These are phyloP conservation scores for Paramormyrops kingsleyae DNA, from an alignment of 2,113 vertebrate species.

Conservation along the genomic window DNA sequence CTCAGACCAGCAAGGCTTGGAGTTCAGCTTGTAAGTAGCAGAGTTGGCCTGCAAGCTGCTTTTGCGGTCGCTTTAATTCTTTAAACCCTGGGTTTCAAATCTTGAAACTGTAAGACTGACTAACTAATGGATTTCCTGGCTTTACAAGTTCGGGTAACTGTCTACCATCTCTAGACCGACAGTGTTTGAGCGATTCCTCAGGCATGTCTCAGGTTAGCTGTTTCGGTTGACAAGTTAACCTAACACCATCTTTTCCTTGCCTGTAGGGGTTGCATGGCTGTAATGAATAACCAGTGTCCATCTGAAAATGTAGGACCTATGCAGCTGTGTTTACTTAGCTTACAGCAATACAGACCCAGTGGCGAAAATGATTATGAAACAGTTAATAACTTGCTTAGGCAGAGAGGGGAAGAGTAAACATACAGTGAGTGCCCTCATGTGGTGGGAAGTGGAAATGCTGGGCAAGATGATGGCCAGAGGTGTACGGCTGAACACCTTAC, in stretches of 20 bases:
- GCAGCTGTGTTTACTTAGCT: not conserved
- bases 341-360: not conserved
- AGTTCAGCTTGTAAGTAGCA: not conserved
- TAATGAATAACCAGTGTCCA: not conserved
- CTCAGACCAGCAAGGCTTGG: not conserved
- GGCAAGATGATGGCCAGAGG: not conserved
- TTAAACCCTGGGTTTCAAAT: not conserved
- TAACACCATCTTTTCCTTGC: not conserved
- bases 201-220: not conserved
- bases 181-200: not conserved
- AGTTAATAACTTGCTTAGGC: not conserved
- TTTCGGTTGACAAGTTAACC: not conserved
- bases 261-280: not conserved
- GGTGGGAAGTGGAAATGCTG: not conserved
- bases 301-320: not conserved
- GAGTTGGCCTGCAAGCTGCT: not conserved
- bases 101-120: not conserved
- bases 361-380: not conserved
- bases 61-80: not conserved
- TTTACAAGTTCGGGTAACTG: not conserved
- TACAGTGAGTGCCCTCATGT: slow-evolving; percentile 13
- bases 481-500: not conserved
- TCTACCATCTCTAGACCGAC: not conserved
- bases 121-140: not conserved
- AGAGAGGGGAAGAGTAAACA: not conserved